Base-by-base conservation (phyloP, 2,888 invertebrate genomes). In the Eristalis tenax region DNA sequence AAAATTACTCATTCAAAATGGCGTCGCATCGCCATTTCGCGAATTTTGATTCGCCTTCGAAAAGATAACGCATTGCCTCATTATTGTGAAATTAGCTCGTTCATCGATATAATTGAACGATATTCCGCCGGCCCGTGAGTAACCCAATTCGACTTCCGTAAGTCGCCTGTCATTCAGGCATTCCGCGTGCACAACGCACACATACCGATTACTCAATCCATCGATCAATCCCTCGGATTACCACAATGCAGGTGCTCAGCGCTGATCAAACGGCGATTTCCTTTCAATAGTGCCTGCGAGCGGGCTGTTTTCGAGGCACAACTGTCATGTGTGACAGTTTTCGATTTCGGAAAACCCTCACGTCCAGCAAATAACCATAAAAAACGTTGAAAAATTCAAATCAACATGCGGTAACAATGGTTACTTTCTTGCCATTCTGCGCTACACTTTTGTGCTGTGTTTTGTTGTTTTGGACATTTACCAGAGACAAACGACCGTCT, bases 401-500 rank as follows among this genome's bases (percentile, higher is more conserved):
- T 70, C 59, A 78, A 65, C 74, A 78, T 61, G 63, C 73, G 26
- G 59, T 78, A 86, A 86, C 86, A 83, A 86, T 86, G 83, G 71
- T 69, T 18, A 65, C 81, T 73, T 78, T 78, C 74, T 69, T 50
- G 18, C 50, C 18, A 8, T 18, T 78, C 68, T 65, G 69, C 35
- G 40, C 11, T 66, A 56, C 23, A 69, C 50, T 1, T 64, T 32
- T 77, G 13, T 57, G 65, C 61, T 63, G 63, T 80, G 8, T 6
- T 8, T 4, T 32, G 8, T 10, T 10, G 74, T 65, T 80, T 76
- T 85, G 73, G 85, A 73, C 61, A 78, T 82, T 86, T 74, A 70
- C 82, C 82, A 86, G 28, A 28, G 50, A 50, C 50, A 50, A 50
- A 50, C 50, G 50, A 50, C 50, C 8, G 50, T 50, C 35, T 68